Base-by-base conservation (phyloP, 2,797 vertebrate genomes). In the Xenopus petersii region DNA sequence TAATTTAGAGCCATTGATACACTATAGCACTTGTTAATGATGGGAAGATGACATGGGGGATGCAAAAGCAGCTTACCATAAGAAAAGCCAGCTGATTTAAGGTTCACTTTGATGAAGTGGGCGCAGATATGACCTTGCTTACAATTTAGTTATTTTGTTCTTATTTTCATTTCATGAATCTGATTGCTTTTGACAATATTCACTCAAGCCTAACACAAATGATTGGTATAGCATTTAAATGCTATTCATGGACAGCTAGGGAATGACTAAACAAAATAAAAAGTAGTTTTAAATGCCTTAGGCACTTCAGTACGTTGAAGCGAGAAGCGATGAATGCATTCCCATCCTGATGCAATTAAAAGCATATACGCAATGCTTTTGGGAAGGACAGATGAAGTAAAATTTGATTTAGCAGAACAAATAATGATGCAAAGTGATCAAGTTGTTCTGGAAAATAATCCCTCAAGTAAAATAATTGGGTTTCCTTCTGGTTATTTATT, bases 321-420 rank as follows among this genome's bases (percentile, higher is more conserved):
- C 24, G 49, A 69, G 59, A 73, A 58, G n/a, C 63, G 60, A n/a
- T 74, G 24, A 48, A 70, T 61, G 67, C 66, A 74, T 74, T 55
- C 65, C 64, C 73, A 73, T 46, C 33, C 47, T 70, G 71, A 79
- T 66, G 67, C 64, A 74, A 70, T 79, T 73, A 73, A 73, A 9
- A 55, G 47, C 71, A 66, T 60, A 73, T 62, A 65, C 51, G 64
- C 66, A 65, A 51, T 65, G 62, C 71, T 70, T 46, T 42, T 64
- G 69, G 56, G 17, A 70, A 68, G 58, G 67, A 70, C 12, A 54
- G 70, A 74, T 65, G 60, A 62, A 69, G 16, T 13, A 33, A 61
- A 79, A 74, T 74, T 59, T 74, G 21, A 79, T 79, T 79, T 74
- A 65, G 30, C 30, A 60, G 67, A 74, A 61, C 61, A 79, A 74